Conservation (phyloP, 2,888 invertebrate genomes). For the Erebia ligea region DNA sequence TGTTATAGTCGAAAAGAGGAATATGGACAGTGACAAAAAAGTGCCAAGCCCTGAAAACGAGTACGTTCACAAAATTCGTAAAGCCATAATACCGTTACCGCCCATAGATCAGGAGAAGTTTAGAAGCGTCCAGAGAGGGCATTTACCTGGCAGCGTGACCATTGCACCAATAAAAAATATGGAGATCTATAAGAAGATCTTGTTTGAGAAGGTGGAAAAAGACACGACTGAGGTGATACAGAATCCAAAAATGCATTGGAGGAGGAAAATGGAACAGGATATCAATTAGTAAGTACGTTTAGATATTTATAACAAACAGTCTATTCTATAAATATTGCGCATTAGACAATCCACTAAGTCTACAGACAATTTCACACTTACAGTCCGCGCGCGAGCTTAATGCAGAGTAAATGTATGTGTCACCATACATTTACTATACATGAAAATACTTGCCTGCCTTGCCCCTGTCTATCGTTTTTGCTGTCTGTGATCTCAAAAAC, state of each 20-base stretch:
- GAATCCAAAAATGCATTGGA: conserved; percentile 64
- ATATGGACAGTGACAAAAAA: conserved; percentile 47
- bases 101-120: conserved; percentile 73
- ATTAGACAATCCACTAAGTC: too few species aligned
- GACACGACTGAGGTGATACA: conserved; percentile 54
- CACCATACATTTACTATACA: too few species aligned
- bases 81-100: conserved; percentile 67
- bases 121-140: conserved; percentile 48
- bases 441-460: too few species aligned
- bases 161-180: conserved; percentile 66
- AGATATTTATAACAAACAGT: too few species aligned
- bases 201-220: conserved; percentile 60
- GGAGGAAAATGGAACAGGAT: conserved; percentile 64
- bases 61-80: conserved; percentile 74
- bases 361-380: too few species aligned
- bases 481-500: background rate
- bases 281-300: conserved; percentile 55
- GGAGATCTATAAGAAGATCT: conserved; percentile 74
- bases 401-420: too few species aligned
- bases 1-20: conserved; percentile 70
- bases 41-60: conserved; percentile 52
- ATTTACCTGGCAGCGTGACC: conserved; percentile 42
- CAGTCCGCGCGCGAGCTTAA: too few species aligned
- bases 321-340: too few species aligned
- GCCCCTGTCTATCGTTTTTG: background rate